A percentile compares a stretch with the other conserved stretches of the same genome.
Conservation (phyloP, 2,113 vertebrate genomes). For the Falcunculus frontatus region DNA sequence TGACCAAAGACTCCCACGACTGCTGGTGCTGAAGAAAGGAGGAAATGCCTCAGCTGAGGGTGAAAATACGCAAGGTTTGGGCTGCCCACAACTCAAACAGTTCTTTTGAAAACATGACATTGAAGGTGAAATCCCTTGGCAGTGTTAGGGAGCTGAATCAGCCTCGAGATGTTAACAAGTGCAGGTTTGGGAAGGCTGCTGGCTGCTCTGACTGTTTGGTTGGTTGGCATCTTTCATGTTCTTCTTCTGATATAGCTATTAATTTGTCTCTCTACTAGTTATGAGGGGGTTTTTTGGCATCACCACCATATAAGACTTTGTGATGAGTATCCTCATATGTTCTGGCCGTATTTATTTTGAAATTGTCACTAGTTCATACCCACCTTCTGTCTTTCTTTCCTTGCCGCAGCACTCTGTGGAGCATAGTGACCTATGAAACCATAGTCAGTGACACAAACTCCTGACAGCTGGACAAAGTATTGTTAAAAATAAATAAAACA, state of each 20-base stretch:
- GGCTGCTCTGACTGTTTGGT: background rate
- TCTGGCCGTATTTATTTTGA: background rate
- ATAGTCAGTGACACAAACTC: background rate
- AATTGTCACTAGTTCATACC: background rate
- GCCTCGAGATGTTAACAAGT: accelerated
- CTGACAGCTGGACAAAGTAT: background rate
- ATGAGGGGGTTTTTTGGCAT: background rate
- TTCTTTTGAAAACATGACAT: background rate
- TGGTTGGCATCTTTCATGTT: background rate
- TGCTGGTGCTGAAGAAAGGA: background rate
- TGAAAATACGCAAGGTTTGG: background rate
- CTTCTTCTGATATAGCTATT: background rate
- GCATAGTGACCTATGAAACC: background rate
- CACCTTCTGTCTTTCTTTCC: background rate
- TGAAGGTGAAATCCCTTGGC: background rate
- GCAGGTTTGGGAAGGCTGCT: background rate
- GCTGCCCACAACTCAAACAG: background rate
- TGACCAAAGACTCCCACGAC: background rate
- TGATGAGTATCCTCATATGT: background rate
- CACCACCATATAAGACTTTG: background rate
- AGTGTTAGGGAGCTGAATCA: background rate
- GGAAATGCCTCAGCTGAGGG: background rate
- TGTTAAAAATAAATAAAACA: background rate
- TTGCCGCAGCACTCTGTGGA: background rate
- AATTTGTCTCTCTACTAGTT: background rate